Evolutionary conservation across 92 coral and sea anemone genomes (phyloP).

Genomic region (Epizoanthus stellaris): DNA sequence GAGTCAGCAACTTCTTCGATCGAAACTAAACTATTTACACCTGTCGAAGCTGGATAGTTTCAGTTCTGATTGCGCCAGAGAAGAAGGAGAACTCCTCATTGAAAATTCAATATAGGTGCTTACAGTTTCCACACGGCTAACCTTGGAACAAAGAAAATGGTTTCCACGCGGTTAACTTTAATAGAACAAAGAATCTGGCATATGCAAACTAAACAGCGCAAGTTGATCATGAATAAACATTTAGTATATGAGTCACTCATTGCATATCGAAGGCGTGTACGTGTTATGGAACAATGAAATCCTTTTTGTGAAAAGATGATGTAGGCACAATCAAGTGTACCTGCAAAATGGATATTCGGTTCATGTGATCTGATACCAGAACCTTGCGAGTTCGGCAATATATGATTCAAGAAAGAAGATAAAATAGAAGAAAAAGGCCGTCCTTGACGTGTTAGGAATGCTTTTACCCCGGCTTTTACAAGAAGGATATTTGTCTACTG

Average conservation of each 20-base stretch:
- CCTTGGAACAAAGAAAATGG: constrained; percentile 17
- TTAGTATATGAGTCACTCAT: background rate
- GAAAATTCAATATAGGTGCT: constrained; percentile 29
- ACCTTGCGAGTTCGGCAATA: background rate
- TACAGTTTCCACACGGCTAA: constrained; percentile 11
- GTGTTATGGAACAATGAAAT: constrained; percentile 1
- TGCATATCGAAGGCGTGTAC: background rate
- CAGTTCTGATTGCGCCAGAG: background rate
- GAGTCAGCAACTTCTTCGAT: background rate
- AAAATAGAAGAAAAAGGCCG: background rate
- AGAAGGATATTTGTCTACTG: background rate
- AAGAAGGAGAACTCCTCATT: constrained; percentile 40
- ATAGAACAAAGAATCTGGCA: background rate
- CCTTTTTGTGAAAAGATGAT: background rate
- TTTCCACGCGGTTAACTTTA: constrained; percentile 39
- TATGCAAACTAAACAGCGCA: constrained; percentile 19
- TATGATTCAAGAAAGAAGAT: background rate
- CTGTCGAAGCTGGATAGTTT: background rate
- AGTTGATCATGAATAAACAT: constrained; percentile 6
- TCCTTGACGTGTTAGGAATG: background rate
- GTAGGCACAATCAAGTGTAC: background rate
- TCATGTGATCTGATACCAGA: background rate
- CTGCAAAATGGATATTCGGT: background rate
- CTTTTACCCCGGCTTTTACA: no score
- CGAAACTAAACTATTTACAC: background rate